Conservation (phyloP, 2,797 vertebrate species). For the Anableps anableps region DNA sequence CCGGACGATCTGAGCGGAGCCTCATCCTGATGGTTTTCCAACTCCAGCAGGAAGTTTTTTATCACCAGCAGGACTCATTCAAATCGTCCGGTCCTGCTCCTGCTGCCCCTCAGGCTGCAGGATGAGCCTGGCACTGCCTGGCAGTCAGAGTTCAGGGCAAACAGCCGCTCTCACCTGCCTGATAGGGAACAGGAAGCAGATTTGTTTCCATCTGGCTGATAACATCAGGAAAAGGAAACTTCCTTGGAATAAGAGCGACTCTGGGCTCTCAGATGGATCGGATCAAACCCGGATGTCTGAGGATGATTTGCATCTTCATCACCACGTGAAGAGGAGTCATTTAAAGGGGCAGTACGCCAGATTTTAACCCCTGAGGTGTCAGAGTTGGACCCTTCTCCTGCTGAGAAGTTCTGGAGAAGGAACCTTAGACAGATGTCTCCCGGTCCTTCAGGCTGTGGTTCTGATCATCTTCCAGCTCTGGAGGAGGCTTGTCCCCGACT, state of each 20-base stretch:
- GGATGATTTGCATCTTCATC: slow-evolving; percentile 32
- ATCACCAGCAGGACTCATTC: background rate
- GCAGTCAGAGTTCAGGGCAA: slow-evolving; percentile 2
- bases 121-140: too few species aligned
- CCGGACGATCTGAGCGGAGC: too few species aligned
- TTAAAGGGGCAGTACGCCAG: slow-evolving; percentile 7
- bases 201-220: slow-evolving; percentile 12
- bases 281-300: slow-evolving; percentile 39
- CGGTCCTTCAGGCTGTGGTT: background rate
- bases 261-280: background rate
- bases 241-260: slow-evolving; percentile 1
- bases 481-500: too few species aligned
- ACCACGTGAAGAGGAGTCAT: background rate
- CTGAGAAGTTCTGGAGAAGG: background rate
- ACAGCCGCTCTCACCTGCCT: background rate
- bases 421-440: too few species aligned
- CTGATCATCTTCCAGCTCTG: background rate
- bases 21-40: too few species aligned
- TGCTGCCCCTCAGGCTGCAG: background rate
- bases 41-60: too few species aligned
- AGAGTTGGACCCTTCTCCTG: background rate
- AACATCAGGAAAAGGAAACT: slow-evolving; percentile 33
- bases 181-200: slow-evolving; percentile 6
- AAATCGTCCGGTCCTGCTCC: background rate
- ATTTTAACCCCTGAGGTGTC: background rate